These are phyloP conservation scores for Leiothrix lutea DNA, from an alignment of 2,113 vertebrate species.

Conservation along the genomic window DNA sequence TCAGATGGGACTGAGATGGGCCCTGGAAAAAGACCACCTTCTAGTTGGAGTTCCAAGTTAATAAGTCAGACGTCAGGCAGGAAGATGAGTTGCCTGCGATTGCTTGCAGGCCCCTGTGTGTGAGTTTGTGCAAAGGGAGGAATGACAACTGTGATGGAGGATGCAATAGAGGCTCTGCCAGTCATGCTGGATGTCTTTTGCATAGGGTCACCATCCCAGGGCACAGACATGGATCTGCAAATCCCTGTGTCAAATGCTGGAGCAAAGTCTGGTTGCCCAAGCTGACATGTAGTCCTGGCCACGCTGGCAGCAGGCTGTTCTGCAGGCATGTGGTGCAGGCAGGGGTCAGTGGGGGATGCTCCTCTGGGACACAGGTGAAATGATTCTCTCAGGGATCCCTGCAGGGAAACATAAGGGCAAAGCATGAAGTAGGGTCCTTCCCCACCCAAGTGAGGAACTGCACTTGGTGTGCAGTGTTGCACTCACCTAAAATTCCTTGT, in stretches of 20 bases:
- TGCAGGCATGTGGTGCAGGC: accelerated
- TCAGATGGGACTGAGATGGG: accelerated
- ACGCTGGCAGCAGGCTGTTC: not conserved
- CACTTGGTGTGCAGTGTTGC: not conserved
- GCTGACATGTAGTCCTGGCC: accelerated
- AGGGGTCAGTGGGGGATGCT: accelerated
- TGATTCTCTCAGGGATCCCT: not conserved
- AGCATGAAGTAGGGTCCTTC: not conserved
- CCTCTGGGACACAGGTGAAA: accelerated
- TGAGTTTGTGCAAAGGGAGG: not conserved
- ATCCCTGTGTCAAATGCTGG: not conserved
- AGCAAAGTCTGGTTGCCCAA: not conserved
- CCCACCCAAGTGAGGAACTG: not conserved
- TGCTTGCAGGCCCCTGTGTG: not conserved
- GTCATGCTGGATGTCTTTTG: not conserved
- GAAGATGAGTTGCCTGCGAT: not conserved
- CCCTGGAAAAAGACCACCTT: not conserved
- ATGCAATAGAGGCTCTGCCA: not conserved
- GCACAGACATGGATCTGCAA: not conserved
- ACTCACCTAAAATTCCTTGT: not conserved
- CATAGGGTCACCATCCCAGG: not conserved
- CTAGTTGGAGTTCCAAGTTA: not conserved
- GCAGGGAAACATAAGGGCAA: not conserved
- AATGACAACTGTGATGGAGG: accelerated
- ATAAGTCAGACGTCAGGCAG: not conserved